Evolutionary conservation across 2,797 vertebrate genomes (phyloP), one percentile per base, ranked within the genome.

Genomic region (Staurois parvus): DNA sequence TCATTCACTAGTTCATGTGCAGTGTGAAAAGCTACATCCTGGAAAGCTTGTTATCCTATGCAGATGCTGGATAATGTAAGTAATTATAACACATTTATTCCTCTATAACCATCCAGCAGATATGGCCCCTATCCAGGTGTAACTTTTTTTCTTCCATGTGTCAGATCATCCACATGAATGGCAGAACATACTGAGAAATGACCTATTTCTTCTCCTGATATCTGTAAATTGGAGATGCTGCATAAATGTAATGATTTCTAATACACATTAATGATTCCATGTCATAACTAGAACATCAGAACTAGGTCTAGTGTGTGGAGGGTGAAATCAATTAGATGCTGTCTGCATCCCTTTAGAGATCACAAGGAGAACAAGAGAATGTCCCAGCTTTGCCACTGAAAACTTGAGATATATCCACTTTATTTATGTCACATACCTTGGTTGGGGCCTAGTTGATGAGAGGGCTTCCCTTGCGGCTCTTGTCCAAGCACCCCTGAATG

Each of bases 31-130:
- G 56, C 9, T 21, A 2, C 73, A 52, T 17, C 48, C 28, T 45
- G 78, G 24, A 42, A 30, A 76, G 59, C 29, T 29, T 15, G 28
- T 59, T 59, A 77, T 77, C 45, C 17, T 6, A 19, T 40, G 66
- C 82, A 72, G 74, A 84, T 84, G 82, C 77, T 72, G 30, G 37
- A 70, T 84, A 62, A 59, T 77, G 42, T 28, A 40, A 62, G 30
- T 84, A 15, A 77, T 76, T 77, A 84, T 69, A 26, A 77, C 30
- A 40, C 73, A 72, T 77, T 67, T 67, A 37, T 68, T 68, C 29
- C 29, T 42, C 30, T n/a, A 28, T 32, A 70, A 37, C 10, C 82
- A 37, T 70, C 32, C 73, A 77, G n/a, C 74, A 12, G 66, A 28
- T 52, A 7, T 70, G 74, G 37, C 82, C 24, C 15, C 7, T 4